Evolutionary conservation across 2,888 invertebrate species (phyloP).

Genomic region (Tetropium fuscum): DNA sequence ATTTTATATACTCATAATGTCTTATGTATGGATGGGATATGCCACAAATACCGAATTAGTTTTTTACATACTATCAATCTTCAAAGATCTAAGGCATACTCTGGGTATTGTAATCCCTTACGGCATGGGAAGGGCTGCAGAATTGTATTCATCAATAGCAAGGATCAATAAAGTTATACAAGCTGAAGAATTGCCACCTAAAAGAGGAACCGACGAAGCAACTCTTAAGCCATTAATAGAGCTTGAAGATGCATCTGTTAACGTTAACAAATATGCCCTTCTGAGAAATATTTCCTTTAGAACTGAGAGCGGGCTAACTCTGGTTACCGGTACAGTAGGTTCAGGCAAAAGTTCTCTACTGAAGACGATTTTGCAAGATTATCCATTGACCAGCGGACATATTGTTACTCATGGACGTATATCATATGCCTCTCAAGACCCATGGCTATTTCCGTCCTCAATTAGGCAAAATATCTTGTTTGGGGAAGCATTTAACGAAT

Average conservation of each 20-base stretch:
- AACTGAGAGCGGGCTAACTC: conserved; percentile 64
- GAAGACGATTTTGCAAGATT: conserved; percentile 64
- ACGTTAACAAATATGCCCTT: conserved; percentile 53
- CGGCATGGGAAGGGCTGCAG: conserved; percentile 84
- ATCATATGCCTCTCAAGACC: conserved; percentile 73
- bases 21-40: conserved; percentile 77
- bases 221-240: conserved; percentile 45
- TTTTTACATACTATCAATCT: conserved; percentile 91
- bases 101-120: conserved; percentile 92
- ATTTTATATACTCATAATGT: conserved; percentile 62
- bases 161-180: conserved; percentile 73
- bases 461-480: conserved; percentile 84
- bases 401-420: conserved; percentile 67
- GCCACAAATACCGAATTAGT: conserved; percentile 84
- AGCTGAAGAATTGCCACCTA: conserved; percentile 61
- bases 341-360: conserved; percentile 72
- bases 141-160: conserved; percentile 79
- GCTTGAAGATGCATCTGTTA: conserved; percentile 46
- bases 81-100: conserved; percentile 85
- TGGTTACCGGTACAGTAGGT: conserved; percentile 76
- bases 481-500: conserved; percentile 71
- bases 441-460: conserved; percentile 72
- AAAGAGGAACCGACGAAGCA: conserved; percentile 34
- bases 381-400: conserved; percentile 60
- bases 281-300: conserved; percentile 64